These are phyloP conservation scores for Aspidiotus rigidus DNA, from an alignment of 2,888 invertebrate genomes.

Conservation along the genomic window DNA sequence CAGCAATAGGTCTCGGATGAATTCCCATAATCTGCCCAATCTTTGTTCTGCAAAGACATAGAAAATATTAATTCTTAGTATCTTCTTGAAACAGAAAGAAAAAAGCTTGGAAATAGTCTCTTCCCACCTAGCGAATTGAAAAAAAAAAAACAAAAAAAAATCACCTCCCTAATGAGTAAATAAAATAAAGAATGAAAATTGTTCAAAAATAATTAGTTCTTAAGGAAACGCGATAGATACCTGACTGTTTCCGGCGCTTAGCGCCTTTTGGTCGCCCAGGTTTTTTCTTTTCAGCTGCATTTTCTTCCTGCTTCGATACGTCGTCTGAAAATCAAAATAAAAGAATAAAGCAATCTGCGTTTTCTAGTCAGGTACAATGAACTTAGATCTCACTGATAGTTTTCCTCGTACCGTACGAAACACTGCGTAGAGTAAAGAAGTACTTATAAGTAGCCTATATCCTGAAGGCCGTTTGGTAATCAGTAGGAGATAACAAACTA, in stretches of 20 bases:
- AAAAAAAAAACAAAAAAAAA: background rate
- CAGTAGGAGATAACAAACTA: too few relatives aligned
- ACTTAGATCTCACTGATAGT: too few relatives aligned
- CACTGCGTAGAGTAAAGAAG: too few relatives aligned
- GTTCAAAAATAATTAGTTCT: background rate
- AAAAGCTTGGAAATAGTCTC: too few relatives aligned
- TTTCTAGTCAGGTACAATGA: too few relatives aligned
- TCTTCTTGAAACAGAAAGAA: too few relatives aligned
- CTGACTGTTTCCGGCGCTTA: constrained; percentile 36
- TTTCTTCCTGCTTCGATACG: constrained; percentile 22
- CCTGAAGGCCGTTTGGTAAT: too few relatives aligned
- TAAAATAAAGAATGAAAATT: background rate
- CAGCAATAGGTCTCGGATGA: constrained; percentile 69
- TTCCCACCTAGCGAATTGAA: background rate
- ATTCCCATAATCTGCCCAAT: constrained; percentile 62
- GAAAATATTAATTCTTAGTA: background rate
- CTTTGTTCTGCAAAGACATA: constrained; percentile 39
- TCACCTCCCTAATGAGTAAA: background rate
- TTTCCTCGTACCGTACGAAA: too few relatives aligned
- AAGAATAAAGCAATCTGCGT: too few relatives aligned
- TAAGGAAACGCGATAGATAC: background rate
- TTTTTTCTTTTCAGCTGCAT: constrained; percentile 36
- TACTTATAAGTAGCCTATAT: too few relatives aligned
- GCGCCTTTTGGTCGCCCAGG: constrained; percentile 39
- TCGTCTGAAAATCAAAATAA: too few relatives aligned